Conservation (phyloP, 2,797 vertebrate genomes). For the Cheirogaleus major region DNA sequence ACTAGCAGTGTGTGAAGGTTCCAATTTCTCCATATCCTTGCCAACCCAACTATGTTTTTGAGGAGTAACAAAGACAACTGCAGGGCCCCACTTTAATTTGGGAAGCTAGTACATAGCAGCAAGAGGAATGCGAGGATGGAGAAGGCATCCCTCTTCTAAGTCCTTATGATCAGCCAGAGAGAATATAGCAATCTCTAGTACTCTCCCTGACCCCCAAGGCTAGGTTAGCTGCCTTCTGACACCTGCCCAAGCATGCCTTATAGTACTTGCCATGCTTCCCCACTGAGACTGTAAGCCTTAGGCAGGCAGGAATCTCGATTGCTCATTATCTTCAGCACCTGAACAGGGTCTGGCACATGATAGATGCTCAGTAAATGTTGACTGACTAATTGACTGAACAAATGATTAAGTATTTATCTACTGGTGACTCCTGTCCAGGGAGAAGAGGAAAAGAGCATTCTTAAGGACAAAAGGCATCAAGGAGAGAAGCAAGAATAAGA, state of each 20-base stretch:
- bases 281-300: not conserved
- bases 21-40: not conserved
- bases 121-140: not conserved
- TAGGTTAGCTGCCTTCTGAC: not conserved
- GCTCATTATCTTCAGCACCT: not conserved
- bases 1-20: not conserved
- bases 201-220: not conserved
- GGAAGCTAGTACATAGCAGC: not conserved
- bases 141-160: not conserved
- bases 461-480: not conserved
- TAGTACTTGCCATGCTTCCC: not conserved
- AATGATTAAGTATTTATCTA: constrained; percentile 42
- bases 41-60: constrained; percentile 5
- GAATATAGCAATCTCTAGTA: not conserved
- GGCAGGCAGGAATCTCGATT: not conserved
- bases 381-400: not conserved
- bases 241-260: not conserved
- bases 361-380: constrained; percentile 7
- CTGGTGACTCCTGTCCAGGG: not conserved
- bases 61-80: constrained; percentile 11
- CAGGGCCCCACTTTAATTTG: not conserved
- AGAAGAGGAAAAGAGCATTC: constrained; percentile 1
- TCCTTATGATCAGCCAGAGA: not conserved
- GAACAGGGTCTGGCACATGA: not conserved
- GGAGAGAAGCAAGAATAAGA: not conserved